Percentiles rank a stretch among this genome's conserved stretches.
Conservation (phyloP, 2,888 invertebrate genomes). For the Altica lythri region DNA sequence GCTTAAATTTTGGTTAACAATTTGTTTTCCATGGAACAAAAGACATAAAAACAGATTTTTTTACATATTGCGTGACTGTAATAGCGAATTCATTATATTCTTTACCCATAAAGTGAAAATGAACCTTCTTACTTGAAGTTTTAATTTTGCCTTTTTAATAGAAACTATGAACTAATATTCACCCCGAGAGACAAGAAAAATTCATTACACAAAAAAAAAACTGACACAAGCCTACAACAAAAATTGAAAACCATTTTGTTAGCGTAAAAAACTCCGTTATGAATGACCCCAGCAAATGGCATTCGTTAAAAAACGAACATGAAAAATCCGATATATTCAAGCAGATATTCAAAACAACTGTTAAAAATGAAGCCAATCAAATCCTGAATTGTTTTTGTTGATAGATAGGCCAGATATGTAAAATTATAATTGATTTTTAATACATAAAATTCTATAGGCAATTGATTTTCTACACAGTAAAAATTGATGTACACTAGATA, state of each 20-base stretch:
- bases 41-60: no score
- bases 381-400: constrained; percentile 25
- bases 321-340: constrained; percentile 19
- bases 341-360: constrained; percentile 25
- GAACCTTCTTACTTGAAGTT: no score
- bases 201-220: not conserved
- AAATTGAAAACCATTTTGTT: constrained; percentile 19
- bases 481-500: no score
- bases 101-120: no score
- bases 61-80: no score
- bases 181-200: not conserved
- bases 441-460: constrained; percentile 6
- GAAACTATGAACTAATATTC: no score
- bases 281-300: constrained; percentile 14
- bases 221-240: constrained; percentile 1
- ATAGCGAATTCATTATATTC: no score
- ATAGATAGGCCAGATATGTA: constrained; percentile 22
- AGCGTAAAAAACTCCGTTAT: constrained; percentile 11
- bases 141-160: no score
- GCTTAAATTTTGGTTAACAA: no score
- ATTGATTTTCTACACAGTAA: no score
- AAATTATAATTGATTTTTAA: constrained; percentile 25
- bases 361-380: constrained; percentile 26
- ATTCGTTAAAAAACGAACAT: constrained; percentile 11
- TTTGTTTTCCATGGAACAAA: no score